phyloP scores from a whole-genome alignment of 2,888 invertebrate genomes.

The Agriopis marginaria region DNA sequence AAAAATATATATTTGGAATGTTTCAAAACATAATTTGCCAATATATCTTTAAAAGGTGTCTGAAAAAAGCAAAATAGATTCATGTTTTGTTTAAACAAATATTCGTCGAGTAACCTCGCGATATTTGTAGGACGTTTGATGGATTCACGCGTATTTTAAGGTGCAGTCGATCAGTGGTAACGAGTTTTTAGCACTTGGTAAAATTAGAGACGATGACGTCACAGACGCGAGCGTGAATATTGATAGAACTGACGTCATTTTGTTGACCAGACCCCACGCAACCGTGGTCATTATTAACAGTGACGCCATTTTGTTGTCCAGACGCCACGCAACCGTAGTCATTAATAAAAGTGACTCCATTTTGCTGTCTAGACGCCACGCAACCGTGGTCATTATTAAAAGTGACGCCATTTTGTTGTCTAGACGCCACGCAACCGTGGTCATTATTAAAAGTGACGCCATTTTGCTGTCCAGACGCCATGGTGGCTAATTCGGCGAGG shows the following conservation, averaged over 20 bases:
- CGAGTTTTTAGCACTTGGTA: too few species aligned
- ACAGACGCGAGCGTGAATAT: background rate
- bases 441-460: too few species aligned
- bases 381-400: background rate
- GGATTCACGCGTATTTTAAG: background rate
- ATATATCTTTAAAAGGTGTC: background rate
- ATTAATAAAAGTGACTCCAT: background rate
- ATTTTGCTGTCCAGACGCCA: background rate
- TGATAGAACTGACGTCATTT: background rate
- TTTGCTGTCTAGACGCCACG: background rate
- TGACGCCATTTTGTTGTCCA: background rate
- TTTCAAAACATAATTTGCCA: background rate
- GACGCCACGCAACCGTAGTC: background rate
- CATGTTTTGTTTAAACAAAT: background rate
- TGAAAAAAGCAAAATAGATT: conserved; percentile 1
- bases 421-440: background rate
- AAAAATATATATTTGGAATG: background rate
- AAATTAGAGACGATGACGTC: background rate
- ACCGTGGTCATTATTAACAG: too few species aligned
- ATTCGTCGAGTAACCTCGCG: background rate
- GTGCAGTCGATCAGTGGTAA: too few species aligned
- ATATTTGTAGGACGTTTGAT: background rate
- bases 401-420: background rate
- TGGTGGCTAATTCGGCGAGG: background rate
- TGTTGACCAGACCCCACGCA: background rate